Conservation (phyloP, 1,140 invertebrate species). For the Drepana arcuata region DNA sequence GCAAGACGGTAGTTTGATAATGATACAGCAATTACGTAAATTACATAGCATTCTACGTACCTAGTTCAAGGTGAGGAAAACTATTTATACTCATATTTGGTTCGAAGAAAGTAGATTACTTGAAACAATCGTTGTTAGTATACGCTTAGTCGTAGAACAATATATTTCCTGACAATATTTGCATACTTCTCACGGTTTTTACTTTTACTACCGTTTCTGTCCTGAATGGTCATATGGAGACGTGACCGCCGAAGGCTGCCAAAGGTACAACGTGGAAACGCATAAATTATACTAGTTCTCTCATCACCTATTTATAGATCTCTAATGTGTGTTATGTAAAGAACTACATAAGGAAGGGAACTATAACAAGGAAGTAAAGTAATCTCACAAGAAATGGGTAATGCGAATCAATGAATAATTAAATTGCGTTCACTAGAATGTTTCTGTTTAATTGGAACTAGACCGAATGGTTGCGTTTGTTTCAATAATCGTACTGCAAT, state of each 20-base stretch:
- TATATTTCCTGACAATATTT: constrained; percentile 3
- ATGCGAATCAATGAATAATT: too few species aligned
- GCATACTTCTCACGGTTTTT: neutral
- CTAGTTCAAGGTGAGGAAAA: constrained; percentile 60
- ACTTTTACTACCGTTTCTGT: neutral
- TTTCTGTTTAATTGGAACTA: too few species aligned
- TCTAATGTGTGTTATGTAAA: too few species aligned
- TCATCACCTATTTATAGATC: too few species aligned
- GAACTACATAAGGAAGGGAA: too few species aligned
- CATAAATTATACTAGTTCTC: too few species aligned
- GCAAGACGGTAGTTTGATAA: constrained; percentile 67
- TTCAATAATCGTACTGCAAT: neutral
- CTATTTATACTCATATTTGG: constrained; percentile 1
- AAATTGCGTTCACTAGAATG: too few species aligned
- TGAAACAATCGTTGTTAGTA: constrained; percentile 1
- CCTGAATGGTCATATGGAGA: neutral
- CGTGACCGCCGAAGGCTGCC: neutral
- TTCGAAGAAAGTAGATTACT: constrained; percentile 1
- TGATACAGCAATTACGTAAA: constrained; percentile 64
- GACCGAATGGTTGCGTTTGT: neutral
- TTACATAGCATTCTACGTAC: constrained; percentile 34
- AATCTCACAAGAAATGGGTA: too few species aligned
- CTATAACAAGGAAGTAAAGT: too few species aligned
- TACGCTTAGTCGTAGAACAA: too few species aligned
- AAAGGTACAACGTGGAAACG: too few species aligned